Base-by-base conservation (phyloP, 2,797 vertebrate species). In the Synanceia verrucosa region DNA sequence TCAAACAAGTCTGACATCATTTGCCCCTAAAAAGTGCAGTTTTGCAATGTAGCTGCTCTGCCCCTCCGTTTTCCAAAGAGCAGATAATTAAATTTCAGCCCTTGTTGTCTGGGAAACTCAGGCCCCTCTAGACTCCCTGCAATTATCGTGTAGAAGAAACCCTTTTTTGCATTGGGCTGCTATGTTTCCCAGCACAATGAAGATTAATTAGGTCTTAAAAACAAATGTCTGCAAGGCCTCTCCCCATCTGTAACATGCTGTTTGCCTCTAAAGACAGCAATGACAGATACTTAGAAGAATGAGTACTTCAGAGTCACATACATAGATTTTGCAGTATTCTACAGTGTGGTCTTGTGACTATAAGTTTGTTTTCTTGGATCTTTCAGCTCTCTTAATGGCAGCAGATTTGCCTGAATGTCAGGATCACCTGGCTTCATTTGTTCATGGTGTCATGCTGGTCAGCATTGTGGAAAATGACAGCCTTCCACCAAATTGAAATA, bases 61-160 rank as follows among this genome's bases (percentile, higher is more conserved):
- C 79, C 84, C 83, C 78, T 88, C 88, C 88, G 90, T 93, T 92
- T 92, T 90, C 88, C 86, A 86, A 90, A 90, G 89, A 90, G 85
- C 88, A 83, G 90, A 92, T 93, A 93, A 94, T 94, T 94, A 89
- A 79, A 93, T 94, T 92, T 93, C 86, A 93, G 83, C 83, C 87
- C 83, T 81, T 91, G 91, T 93, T 93, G 90, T 92, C 90, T 78
- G 89, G 89, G 90, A 88, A 88, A 89, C 89, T 83, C 76, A 34
- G 86, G 85, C 84, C 92, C 86, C 83, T n/a, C n/a, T 63, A 78
- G 88, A 93, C 93, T 91, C 84, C 56, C 31, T 83, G 91, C 91
- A 94, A 93, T 94, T 94, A 94, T 90, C 76, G 44, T 81, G 83
- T 75, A 74, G 82, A 74, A 73, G 90, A 83, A 87, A 91, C 86